Evolutionary conservation across 2,888 invertebrate species (phyloP), one percentile per base, ranked within the genome.

Genomic region (Argyra leucocephala): DNA sequence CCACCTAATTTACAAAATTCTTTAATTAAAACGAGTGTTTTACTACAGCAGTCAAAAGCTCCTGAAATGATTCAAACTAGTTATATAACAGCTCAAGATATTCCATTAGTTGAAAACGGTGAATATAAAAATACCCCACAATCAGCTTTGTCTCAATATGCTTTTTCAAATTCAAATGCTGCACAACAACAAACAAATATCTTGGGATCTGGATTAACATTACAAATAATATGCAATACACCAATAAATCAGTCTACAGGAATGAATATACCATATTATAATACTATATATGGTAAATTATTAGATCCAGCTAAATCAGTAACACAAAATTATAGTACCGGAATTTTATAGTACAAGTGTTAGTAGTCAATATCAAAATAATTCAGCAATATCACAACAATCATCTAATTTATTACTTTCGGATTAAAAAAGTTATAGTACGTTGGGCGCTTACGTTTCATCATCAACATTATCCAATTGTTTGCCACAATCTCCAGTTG

Each of bases 261-360:
- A 4, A 64, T 67, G 31, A 71, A 71, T 67, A 67, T 78, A 65
- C 77, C 78, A 3, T 78, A 74, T 61, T 79, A 77, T 64, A 79
- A 78, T 64, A 78, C 79, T 7, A 77, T 79, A 22, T 79, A 79
- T 81, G 72, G 82, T 76, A 73, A 80, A 79, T 73, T 83, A 78
- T 77, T 85, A 79, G 84, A 85, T 79, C 64, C 79, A 78, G 58
- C 60, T 3, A 61, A 26, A 23, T n/a, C 63, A 3, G 21, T 63
- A 15, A 62, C 26, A 36, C 31, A 31, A 7, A 31, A 31, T 31
- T 31, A 7, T 31, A 31, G 12, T 31, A 31, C 12, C n/a, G n/a
- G 31, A 31, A 31, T 31, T 31, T n/a, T n/a, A n/a, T 31, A 31
- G 31, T 7, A 6, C 4, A 4, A 31, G 31, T 31, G 21, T 26